Evolutionary conservation across 1,140 invertebrate genomes (phyloP), one percentile per base, ranked within the genome.

Genomic region (Acromyrmex charruanus): DNA sequence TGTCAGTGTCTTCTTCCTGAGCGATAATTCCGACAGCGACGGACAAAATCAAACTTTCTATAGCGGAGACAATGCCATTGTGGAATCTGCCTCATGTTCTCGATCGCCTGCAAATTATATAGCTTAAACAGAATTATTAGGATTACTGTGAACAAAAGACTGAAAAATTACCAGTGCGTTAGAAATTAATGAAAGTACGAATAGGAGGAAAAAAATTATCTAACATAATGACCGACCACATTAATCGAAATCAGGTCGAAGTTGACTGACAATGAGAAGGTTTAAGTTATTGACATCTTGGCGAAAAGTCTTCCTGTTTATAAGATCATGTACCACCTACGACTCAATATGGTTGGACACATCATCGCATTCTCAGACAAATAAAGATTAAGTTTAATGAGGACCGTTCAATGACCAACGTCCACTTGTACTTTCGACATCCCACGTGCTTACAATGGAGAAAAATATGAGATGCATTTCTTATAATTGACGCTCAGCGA

Each of bases 51-150:
- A 88, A 97, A 97, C 91, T 97, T 97, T 81, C 97, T 96, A 93
- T 98, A 98, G 82, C 97, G 96, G 91, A 97, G 95, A 94, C 97
- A 98, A 93, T 98, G 97, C 97, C 97, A 98, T 91, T 98, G 97
- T 4, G 97, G 97, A 81, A 98, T 96, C 92, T 97, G 96, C 85
- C 96, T 95, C 97, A 97, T 97, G 28, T 95, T 95, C 87, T 96
- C 94, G 63, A 96, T 93, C 59, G 95, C 94, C 96, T 96, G 94
- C 68, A 94, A 93, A 85, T 90, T 87, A 85, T 90, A 66, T 75
- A 84, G 86, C 89, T 88, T 89, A 81, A 92, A 72, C 87, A 88
- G 74, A 79, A 87, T 71, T 85, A 86, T 85, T 90, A 71, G 18
- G 16, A 58, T 71, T 66, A 63, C 87, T 90, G 39, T 44, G 75